A percentile compares a stretch with the other conserved stretches of the same genome.
Conservation (phyloP, 2,113 vertebrate species). For the Protobothrops flavoviridis region DNA sequence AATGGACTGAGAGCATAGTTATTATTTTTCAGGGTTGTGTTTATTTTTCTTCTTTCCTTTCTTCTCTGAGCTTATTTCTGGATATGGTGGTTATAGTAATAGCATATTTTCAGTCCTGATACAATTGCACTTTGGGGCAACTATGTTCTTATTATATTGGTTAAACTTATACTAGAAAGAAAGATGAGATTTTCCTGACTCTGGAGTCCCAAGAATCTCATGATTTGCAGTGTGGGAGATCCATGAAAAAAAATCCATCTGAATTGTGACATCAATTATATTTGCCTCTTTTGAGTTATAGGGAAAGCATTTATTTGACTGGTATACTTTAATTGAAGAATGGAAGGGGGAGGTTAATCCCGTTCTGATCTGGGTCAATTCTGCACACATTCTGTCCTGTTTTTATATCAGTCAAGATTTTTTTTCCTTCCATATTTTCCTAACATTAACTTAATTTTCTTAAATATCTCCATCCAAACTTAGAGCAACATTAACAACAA, state of each 20-base stretch:
- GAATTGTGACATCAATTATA: not conserved
- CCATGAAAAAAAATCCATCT: not conserved
- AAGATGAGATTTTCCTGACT: not conserved
- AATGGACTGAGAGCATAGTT: not conserved
- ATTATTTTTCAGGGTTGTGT: not conserved
- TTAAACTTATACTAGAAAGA: not conserved
- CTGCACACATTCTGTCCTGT: not conserved
- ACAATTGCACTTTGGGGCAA: not conserved
- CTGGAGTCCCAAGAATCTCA: not conserved
- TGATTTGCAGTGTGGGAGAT: not conserved
- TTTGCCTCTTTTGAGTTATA: not conserved
- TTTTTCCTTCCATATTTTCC: not conserved
- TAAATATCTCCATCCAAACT: not conserved
- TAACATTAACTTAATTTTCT: not conserved
- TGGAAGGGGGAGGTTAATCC: not conserved
- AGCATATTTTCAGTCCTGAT: not conserved
- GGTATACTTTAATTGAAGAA: not conserved
- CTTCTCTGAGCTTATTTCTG: not conserved
- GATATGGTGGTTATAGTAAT: not conserved
- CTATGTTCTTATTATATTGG: not conserved
- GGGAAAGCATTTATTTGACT: not conserved
- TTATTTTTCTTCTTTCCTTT: not conserved
- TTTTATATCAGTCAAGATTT: not conserved
- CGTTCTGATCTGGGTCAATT: not conserved
- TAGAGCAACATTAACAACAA: not conserved